Conservation (phyloP, 2,888 invertebrate genomes). For the Acutogordius australiensis region DNA sequence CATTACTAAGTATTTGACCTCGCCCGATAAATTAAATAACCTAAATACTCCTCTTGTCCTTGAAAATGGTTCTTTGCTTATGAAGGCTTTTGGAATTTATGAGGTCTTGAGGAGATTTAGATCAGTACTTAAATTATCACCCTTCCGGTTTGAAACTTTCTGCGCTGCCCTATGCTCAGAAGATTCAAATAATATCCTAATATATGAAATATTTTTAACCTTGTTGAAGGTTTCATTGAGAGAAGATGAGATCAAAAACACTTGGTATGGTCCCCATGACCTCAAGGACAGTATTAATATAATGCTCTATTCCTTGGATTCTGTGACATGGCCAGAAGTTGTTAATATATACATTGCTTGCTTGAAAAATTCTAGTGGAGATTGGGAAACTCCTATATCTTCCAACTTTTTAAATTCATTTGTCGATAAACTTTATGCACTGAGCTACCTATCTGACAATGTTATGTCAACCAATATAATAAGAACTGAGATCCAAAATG, state of each 20-base stretch:
- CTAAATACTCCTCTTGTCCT: neutral
- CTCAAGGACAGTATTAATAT: constrained; percentile 88
- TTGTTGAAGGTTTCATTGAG: constrained; percentile 46
- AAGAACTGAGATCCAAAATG: constrained; percentile 63
- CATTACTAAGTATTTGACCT: neutral
- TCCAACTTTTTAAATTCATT: constrained; percentile 24
- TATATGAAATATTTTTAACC: constrained; percentile 75
- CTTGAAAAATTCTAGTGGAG: neutral
- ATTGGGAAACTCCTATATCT: neutral
- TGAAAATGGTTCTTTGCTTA: neutral
- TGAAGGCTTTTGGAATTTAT: constrained; percentile 35
- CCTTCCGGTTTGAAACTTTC: constrained; percentile 76
- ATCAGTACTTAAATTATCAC: constrained; percentile 51
- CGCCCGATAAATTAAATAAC: neutral
- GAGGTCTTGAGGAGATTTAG: constrained; percentile 76
- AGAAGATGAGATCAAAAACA: constrained; percentile 73
- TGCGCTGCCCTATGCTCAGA: constrained; percentile 66
- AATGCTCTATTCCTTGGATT: constrained; percentile 60
- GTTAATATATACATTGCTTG: neutral
- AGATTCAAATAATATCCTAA: constrained; percentile 50
- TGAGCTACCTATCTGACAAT: constrained; percentile 70
- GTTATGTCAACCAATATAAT: constrained; percentile 71
- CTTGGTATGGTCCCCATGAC: constrained; percentile 76
- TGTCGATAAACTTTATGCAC: constrained; percentile 44
- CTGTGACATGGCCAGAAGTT: constrained; percentile 82